Evolutionary conservation across 2,888 invertebrate genomes (phyloP).

Genomic region (Aporophyla nigra): DNA sequence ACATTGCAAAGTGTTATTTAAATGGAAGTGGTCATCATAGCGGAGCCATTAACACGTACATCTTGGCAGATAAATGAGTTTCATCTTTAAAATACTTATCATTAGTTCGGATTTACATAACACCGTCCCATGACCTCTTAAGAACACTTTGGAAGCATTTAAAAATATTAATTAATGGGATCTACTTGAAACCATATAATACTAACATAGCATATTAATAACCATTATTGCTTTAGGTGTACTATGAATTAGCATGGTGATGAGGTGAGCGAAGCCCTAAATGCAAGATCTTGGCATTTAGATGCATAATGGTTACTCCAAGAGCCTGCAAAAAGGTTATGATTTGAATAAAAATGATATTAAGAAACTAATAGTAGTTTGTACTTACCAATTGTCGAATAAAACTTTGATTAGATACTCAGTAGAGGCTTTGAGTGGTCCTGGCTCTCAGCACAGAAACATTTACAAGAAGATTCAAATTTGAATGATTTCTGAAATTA

Average conservation of each 20-base stretch:
- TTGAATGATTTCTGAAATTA: not conserved
- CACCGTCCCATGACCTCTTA: conserved; percentile 10
- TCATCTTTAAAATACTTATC: conserved; percentile 53
- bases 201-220: not conserved
- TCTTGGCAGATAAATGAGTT: conserved; percentile 62
- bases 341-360: conserved; percentile 42
- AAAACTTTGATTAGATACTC: not conserved
- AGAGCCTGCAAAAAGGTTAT: conserved; percentile 4
- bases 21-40: conserved; percentile 62
- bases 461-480: not conserved
- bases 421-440: not conserved
- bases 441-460: not conserved
- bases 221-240: not conserved
- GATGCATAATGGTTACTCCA: not conserved
- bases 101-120: conserved; percentile 57
- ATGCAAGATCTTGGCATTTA: conserved; percentile 4
- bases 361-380: not conserved
- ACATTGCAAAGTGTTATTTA: conserved; percentile 58
- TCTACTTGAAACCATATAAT: not conserved
- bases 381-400: not conserved
- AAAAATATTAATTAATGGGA: conserved; percentile 15
- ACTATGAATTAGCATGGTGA: conserved; percentile 1
- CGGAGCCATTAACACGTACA: conserved; percentile 66
- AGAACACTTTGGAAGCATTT: conserved; percentile 15
- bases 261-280: not conserved